These are phyloP conservation scores for Periplaneta americana DNA, from an alignment of 1,140 invertebrate genomes.

Conservation along the genomic window DNA sequence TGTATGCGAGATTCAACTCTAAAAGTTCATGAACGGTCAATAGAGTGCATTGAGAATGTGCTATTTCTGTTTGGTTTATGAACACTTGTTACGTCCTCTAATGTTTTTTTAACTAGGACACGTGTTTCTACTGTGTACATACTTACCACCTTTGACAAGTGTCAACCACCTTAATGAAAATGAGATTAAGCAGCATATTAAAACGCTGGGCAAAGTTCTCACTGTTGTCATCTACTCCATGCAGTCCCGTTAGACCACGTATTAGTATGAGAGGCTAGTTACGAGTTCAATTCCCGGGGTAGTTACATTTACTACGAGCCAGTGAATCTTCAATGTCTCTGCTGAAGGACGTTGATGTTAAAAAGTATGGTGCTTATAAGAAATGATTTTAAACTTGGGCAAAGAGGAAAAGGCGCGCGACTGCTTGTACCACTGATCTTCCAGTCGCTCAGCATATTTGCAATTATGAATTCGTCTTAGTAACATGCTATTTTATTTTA, in stretches of 20 bases:
- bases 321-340: not conserved
- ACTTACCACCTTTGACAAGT: not conserved
- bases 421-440: too few species aligned
- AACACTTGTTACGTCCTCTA: not conserved
- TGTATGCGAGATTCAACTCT: not conserved
- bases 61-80: not conserved
- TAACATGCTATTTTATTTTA: too few species aligned
- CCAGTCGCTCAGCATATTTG: too few species aligned
- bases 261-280: not conserved
- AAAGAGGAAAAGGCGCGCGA: too few species aligned
- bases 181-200: too few species aligned
- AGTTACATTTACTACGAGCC: not conserved
- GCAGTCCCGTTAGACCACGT: not conserved
- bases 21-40: not conserved
- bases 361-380: too few species aligned
- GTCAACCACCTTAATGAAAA: not conserved
- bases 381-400: too few species aligned
- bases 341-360: not conserved
- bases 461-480: too few species aligned
- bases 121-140: not conserved
- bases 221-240: not conserved
- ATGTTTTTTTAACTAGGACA: rapidly evolving
- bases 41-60: not conserved
- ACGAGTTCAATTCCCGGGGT: not conserved
- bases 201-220: not conserved